Evolutionary conservation across 2,113 vertebrate species (phyloP), one percentile per base, ranked within the genome.

Genomic region (Eubucco bourcierii): DNA sequence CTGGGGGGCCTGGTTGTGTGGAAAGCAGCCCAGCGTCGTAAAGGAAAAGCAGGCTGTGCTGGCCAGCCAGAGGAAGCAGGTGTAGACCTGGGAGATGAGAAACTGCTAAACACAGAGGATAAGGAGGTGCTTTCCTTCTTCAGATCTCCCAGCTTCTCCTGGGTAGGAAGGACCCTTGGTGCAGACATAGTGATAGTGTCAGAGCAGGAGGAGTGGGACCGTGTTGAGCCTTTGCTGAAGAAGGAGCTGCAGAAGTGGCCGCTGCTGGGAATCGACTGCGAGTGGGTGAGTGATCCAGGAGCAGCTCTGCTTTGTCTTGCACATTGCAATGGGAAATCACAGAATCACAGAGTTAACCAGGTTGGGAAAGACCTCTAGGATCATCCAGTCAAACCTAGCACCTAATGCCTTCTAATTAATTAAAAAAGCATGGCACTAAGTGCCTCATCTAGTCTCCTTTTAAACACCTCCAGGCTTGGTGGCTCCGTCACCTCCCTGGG

Each of bases 241-340:
- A 94, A 97, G 64, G 98, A 99, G 59, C 95, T 99, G 95, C 95
- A 97, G 7, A 95, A 96, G 65, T 97, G 98, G 91, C 98, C 99
- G 3, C 98, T 99, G 25, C 98, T 99, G 94, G 99, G 99, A 65
- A 97, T 99, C 4, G 99, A 99, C 96, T 99, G 99, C 95, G 99
- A 99, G 97, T 99, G 99, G 99, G 99, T 99, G 98, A 99, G 98
- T 98, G 70, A 89, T 41, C 16, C 65, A 80, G 61, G 67, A 65
- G 18, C 0, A 0, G 7, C 24, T 81, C 59, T 74, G 44, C 55
- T 67, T 74, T 66, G 47, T 21, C 25, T 16, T 63, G 39, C n/a
- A 59, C 12, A 67, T 53, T 63, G 31, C 39, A 12, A 9, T 3
- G 10, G 74, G 66, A 74, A 13, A 41, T 41, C 41, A 41, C 13